Base-by-base conservation (phyloP, 2,797 vertebrate species). In the Lemur catta region DNA sequence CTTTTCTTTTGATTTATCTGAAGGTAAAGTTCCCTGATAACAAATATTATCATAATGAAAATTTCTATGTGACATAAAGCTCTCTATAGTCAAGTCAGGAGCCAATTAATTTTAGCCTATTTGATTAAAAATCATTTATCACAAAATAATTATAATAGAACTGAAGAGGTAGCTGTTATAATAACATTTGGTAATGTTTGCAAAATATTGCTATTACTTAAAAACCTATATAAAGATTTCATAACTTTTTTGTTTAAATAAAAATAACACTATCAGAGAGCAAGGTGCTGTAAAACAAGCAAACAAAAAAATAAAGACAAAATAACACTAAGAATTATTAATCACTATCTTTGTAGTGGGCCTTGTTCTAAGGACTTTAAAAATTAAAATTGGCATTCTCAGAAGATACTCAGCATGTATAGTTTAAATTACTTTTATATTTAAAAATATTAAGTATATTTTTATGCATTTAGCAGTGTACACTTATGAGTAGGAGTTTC, bases 391-490 rank as follows among this genome's bases (percentile, higher is more conserved):
- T 88, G 67, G 5, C 24, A 55, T 93, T 94, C 14, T 92, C 30
- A 93, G 75, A 94, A 89, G 55, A 75, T 84, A 84, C 30, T 76
- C 30, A 87, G 38, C 48, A 46, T 71, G 14, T 63, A 85, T 46
- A 81, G 11, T 28, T 88, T 93, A 48, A 92, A 81, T 91, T 89
- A 88, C 22, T 91, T 96, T 85, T 59, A 35, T 84, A 30, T 94
- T 94, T 88, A 81, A 92, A 46, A 74, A 50, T 82, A 71, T 41
- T 88, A 91, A 84, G 17, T 87, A 48, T 24, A n/a, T 28, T 67
- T 59, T 50, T 69, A 43, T 10, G 6, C 84, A 89, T 89, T 48
- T 87, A 84, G 46, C 15, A 50, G 28, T 85, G 6, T 80, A 63
- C 38, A 91, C 20, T 75, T 93, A n/a, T 63, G 67, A 93, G 24